Evolutionary conservation across 2,797 vertebrate genomes (phyloP), one percentile per base, ranked within the genome.

Genomic region (Poeciliopsis turneri): DNA sequence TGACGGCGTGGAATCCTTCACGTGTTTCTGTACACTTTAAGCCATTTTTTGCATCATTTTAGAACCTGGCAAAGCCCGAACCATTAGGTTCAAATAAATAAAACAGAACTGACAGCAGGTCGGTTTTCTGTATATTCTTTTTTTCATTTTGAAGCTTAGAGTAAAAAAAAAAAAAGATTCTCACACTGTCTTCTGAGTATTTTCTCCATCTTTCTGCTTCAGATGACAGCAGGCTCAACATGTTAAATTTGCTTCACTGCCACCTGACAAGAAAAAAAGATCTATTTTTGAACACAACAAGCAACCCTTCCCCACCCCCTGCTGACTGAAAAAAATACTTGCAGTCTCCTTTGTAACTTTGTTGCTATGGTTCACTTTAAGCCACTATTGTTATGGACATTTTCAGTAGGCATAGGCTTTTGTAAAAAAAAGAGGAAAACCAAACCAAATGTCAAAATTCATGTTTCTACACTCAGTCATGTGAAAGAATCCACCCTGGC

Each of bases 301-400:
- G 3, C n/a, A 71, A 47, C 23, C 53, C 53, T 2, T 18, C 25
- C 53, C 53, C 51, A 71, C 13, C 69, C 15, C 16, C 4, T 45
- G 13, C 15, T 9, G 36, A 49, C 25, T 28, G 53, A 55, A 59
- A 76, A 53, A 43, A 15, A 41, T 47, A 43, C 39, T 57, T 72
- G n/a, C 28, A 28, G n/a, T 13, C n/a, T 59, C n/a, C 5, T 59
- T 43, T 49, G 15, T 23, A 76, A n/a, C 4, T 57, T 36, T 49
- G 39, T 49, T 81, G 66, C 20, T 72, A n/a, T 47, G 20, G 36
- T 76, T 49, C 43, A 61, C 33, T 72, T 76, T 75, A 71, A 47
- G 41, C 61, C 18, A 33, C 11, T 5, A 28, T 30, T 47, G 6
- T 18, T 46, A 30, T 47, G 8, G 25, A 46, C 12, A 28, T 28